Conservation (phyloP, 2,113 vertebrate species). For the Pavo muticus region DNA sequence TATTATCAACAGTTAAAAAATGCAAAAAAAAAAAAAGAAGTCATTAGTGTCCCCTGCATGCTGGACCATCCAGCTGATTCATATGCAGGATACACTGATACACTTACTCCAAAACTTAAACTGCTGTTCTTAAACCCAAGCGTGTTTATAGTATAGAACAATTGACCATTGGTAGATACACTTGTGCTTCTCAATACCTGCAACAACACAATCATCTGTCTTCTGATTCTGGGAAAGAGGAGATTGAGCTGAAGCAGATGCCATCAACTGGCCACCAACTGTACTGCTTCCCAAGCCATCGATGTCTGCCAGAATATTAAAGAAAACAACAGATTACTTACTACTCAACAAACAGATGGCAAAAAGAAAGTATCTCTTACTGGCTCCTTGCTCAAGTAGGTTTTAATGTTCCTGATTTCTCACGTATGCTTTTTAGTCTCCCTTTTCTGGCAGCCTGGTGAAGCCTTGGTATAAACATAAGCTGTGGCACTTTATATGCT, state of each 20-base stretch:
- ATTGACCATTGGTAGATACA: background rate
- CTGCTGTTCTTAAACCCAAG: background rate
- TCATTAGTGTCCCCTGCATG: background rate
- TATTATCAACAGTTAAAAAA: background rate
- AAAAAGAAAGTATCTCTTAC: background rate
- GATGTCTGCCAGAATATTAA: conserved; percentile 83
- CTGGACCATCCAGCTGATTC: background rate
- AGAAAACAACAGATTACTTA: background rate
- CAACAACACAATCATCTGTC: conserved; percentile 82
- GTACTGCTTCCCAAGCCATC: conserved; percentile 95
- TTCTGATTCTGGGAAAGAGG: conserved; percentile 83
- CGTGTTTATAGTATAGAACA: background rate
- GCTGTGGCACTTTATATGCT: background rate
- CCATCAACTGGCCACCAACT: conserved; percentile 92
- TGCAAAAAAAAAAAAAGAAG: background rate
- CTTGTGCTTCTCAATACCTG: conserved; percentile 81
- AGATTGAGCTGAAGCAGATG: conserved; percentile 82
- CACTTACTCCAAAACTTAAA: background rate
- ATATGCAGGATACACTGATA: accelerated
- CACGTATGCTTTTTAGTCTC: background rate
- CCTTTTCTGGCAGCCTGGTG: background rate
- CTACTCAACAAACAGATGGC: background rate
- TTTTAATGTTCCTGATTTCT: background rate
- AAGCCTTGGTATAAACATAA: background rate
- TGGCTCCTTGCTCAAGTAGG: background rate